Conservation (phyloP, 2,888 invertebrate species). For the Lycocerus yunnanus region DNA sequence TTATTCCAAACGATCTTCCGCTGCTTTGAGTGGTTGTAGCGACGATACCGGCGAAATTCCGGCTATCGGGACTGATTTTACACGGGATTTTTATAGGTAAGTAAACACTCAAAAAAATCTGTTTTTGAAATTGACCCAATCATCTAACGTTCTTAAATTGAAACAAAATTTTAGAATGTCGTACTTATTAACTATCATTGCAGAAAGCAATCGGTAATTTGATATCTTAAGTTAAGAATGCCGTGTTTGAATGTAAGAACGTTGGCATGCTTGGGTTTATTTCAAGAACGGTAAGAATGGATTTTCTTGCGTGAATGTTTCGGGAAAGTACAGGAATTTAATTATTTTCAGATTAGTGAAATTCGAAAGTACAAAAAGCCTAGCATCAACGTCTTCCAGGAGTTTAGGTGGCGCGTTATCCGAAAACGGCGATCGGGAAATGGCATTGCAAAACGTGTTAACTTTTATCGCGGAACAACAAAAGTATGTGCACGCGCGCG, state of each 20-base stretch:
- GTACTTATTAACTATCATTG: too few species aligned
- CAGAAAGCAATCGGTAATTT: too few species aligned
- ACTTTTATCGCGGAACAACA: slow-evolving; percentile 79
- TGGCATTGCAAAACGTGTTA: slow-evolving; percentile 72
- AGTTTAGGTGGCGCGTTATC: slow-evolving; percentile 63
- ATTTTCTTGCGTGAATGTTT: too few species aligned
- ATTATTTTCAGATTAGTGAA: slow-evolving; percentile 68
- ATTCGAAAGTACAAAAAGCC: slow-evolving; percentile 79
- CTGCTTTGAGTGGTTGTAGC: slow-evolving; percentile 67
- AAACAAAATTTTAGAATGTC: too few species aligned
- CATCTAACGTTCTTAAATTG: too few species aligned
- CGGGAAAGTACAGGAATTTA: background rate
- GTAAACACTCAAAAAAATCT: too few species aligned
- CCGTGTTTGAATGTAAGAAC: too few species aligned
- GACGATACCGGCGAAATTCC: slow-evolving; percentile 69
- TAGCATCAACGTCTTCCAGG: slow-evolving; percentile 75
- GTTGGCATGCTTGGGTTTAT: too few species aligned
- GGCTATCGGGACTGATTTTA: slow-evolving; percentile 74
- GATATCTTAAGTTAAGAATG: too few species aligned
- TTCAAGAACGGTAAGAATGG: too few species aligned
- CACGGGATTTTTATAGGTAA: slow-evolving; percentile 72
- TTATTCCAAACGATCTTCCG: slow-evolving; percentile 72
- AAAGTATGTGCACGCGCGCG: slow-evolving; percentile 67
- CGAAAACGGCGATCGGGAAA: slow-evolving; percentile 68
- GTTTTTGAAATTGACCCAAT: too few species aligned